phyloP scores from a whole-genome alignment of 2,113 vertebrate species.

The Melanocharis versteri region DNA sequence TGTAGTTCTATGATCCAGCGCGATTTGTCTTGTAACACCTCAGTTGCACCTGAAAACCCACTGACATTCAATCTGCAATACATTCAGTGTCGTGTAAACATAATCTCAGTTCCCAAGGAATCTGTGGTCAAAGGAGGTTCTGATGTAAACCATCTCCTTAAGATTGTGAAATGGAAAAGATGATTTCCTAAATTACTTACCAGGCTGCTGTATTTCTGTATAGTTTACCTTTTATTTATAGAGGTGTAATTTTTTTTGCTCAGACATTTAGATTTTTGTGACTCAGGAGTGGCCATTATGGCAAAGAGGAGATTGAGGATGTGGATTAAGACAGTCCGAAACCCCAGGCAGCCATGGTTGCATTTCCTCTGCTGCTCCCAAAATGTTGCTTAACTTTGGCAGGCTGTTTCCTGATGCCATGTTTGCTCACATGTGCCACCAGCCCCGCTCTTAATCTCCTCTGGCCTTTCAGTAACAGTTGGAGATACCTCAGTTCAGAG shows the following conservation, averaged over 20 bases:
- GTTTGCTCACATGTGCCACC: background rate
- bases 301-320: background rate
- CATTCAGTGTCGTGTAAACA: background rate
- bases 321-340: background rate
- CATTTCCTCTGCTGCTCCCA: background rate
- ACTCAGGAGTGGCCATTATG: background rate
- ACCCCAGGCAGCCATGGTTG: rapidly evolving
- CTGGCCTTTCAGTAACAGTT: background rate
- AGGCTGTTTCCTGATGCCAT: background rate
- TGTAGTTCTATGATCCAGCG: background rate
- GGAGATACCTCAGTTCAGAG: background rate
- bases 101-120: background rate
- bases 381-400: background rate
- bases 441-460: background rate
- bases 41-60: background rate
- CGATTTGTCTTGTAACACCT: background rate
- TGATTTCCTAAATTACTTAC: background rate
- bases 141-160: background rate
- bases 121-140: background rate
- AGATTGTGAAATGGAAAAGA: background rate
- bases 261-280: background rate
- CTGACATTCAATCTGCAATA: background rate
- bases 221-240: background rate
- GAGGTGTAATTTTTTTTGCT: background rate
- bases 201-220: background rate